These are phyloP conservation scores for Pteromalus puparum DNA, from an alignment of 1,140 invertebrate genomes.

Conservation along the genomic window DNA sequence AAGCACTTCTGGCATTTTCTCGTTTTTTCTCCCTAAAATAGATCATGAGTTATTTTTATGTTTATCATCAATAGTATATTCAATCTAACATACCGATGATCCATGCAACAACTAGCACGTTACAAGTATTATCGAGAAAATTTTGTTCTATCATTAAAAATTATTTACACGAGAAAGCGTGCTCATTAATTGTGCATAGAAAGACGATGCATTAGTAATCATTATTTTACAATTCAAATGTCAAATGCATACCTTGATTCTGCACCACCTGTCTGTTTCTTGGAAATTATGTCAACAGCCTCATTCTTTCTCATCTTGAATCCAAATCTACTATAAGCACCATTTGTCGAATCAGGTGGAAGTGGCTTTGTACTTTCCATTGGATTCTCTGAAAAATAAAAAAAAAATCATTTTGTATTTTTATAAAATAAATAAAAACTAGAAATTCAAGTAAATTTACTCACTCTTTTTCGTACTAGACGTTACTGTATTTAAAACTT, in stretches of 20 bases:
- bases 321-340: constrained; percentile 72
- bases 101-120: not conserved
- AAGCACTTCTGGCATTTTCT: constrained; percentile 71
- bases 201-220: not conserved
- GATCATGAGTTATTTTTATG: not conserved
- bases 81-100: too few relatives aligned
- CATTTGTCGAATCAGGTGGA: constrained; percentile 47
- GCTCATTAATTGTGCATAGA: too few relatives aligned
- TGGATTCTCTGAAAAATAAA: constrained; percentile 25
- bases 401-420: not conserved
- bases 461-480: constrained; percentile 57
- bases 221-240: constrained; percentile 28
- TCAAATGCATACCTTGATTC: constrained; percentile 49
- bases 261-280: constrained; percentile 43
- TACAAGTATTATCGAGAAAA: not conserved
- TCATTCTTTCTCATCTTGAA: constrained; percentile 67
- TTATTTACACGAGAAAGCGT: too few relatives aligned
- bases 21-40: constrained; percentile 65
- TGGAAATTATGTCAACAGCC: constrained; percentile 58
- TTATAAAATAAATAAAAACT: not conserved
- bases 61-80: too few relatives aligned
- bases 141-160: not conserved
- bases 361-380: constrained; percentile 13
- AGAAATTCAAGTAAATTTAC: not conserved
- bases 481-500: constrained; percentile 52